Evolutionary conservation across 1,140 invertebrate genomes (phyloP), one percentile per base, ranked within the genome.

Genomic region (Monomorium pharaonis): DNA sequence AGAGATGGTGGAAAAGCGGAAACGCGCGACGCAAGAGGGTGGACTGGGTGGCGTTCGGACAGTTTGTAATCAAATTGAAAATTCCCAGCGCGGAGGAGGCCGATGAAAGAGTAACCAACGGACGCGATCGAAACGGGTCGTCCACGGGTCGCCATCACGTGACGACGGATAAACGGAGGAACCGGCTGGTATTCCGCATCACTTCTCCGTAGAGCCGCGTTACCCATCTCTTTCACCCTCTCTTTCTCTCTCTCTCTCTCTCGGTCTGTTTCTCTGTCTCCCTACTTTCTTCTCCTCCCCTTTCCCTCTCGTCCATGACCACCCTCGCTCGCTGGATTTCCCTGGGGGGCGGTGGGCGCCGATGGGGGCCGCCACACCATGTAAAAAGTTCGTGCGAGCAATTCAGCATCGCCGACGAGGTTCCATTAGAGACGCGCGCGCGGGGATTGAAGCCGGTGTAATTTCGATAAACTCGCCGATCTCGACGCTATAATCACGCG

Each of bases 61-160:
- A 72, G 87, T 85, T 85, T 89, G 89, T 94, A 94, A 94, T 94
- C 92, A 93, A 94, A 93, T 94, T 91, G 90, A 93, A 93, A 93
- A 93, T 94, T 94, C 92, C 91, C 94, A 90, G 85, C 89, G 92
- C 92, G 92, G 92, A 93, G 88, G 90, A 93, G 90, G 88, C 90
- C 93, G 89, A 94, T 94, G 93, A 94, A 94, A 94, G 92, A 94
- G 93, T 94, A 94, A 94, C 92, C 92, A 90, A 92, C 90, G 87
- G 89, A 92, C 89, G 85, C 91, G 90, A 94, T 94, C 90, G 92
- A 93, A 93, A 93, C 93, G 92, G 87, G 91, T 80, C 78, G 77
- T 69, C 78, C 65, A 83, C 67, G 78, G 67, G 51, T 72, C 30
- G 72, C 56, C 90, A 93, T 94, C 93, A 92, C 94, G 92, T 92